These are phyloP conservation scores for Tenthredo notha DNA, from an alignment of 2,888 invertebrate genomes.

Conservation along the genomic window DNA sequence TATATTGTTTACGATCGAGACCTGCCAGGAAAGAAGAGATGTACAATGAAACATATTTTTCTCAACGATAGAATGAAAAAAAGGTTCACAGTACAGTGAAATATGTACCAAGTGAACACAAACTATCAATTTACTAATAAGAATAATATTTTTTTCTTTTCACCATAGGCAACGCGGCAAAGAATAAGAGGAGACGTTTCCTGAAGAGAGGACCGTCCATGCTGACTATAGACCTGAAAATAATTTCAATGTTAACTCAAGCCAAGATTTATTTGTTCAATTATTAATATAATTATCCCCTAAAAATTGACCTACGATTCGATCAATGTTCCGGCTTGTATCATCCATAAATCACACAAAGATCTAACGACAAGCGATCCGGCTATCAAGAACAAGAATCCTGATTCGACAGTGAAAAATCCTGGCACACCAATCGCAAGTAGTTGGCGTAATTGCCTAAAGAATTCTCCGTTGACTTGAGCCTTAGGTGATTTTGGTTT, in stretches of 20 bases:
- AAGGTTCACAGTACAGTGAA: neutral
- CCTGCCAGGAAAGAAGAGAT: constrained; percentile 81
- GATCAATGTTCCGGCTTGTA: constrained; percentile 94
- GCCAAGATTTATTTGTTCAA: neutral
- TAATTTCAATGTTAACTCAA: constrained; percentile 52
- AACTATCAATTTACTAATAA: neutral
- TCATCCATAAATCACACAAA: constrained; percentile 98
- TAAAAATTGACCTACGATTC: constrained; percentile 86
- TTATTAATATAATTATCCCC: neutral
- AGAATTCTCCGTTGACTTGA: constrained; percentile 88
- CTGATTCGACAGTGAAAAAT: constrained; percentile 87
- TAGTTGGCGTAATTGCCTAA: constrained; percentile 84
- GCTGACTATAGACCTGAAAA: constrained; percentile 93
- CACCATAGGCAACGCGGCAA: constrained; percentile 93
- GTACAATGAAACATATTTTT: constrained; percentile 49
- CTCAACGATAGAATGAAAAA: constrained; percentile 49
- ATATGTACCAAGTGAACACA: neutral
- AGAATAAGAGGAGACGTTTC: constrained; percentile 87
- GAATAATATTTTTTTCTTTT: constrained; percentile 76
- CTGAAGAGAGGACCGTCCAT: constrained; percentile 90
- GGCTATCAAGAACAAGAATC: constrained; percentile 88
- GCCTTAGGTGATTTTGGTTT: constrained; percentile 82
- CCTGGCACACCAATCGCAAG: constrained; percentile 86
- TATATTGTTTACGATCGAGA: constrained; percentile 95
- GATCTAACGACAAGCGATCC: constrained; percentile 91